Evolutionary conservation across 2,888 invertebrate genomes (phyloP).

Genomic region (Leucophora obtusa): DNA sequence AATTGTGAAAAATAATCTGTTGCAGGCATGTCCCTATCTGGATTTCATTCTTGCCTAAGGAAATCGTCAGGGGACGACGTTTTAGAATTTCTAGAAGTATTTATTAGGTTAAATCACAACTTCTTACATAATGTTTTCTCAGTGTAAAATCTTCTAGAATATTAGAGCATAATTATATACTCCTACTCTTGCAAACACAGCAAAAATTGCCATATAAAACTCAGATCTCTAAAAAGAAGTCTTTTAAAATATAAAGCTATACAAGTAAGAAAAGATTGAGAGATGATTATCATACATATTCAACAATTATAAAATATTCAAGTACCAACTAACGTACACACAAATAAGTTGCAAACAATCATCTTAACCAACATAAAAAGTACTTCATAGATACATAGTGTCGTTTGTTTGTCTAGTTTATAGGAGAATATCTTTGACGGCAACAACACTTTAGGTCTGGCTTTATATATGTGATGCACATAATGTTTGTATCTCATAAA

Average conservation of each 20-base stretch:
- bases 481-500: no score
- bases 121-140: neutral
- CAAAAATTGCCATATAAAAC: slow-evolving; percentile 33
- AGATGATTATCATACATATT: slow-evolving; percentile 33
- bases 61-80: no score
- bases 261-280: slow-evolving; percentile 29
- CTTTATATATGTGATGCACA: neutral
- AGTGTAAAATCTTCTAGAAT: slow-evolving; percentile 41
- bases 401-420: neutral
- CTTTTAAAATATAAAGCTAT: neutral
- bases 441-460: neutral
- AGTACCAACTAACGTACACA: no score
- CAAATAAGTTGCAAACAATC: no score
- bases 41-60: no score
- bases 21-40: no score
- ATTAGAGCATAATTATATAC: slow-evolving; percentile 4
- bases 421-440: slow-evolving; percentile 19
- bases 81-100: no score
- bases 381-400: no score
- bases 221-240: slow-evolving; percentile 2
- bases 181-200: slow-evolving; percentile 14
- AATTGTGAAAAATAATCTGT: no score
- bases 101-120: no score
- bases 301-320: no score
- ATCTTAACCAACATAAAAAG: no score